Evolutionary conservation across 2,888 invertebrate species (phyloP).

Genomic region (Chromoteleia sp.): DNA sequence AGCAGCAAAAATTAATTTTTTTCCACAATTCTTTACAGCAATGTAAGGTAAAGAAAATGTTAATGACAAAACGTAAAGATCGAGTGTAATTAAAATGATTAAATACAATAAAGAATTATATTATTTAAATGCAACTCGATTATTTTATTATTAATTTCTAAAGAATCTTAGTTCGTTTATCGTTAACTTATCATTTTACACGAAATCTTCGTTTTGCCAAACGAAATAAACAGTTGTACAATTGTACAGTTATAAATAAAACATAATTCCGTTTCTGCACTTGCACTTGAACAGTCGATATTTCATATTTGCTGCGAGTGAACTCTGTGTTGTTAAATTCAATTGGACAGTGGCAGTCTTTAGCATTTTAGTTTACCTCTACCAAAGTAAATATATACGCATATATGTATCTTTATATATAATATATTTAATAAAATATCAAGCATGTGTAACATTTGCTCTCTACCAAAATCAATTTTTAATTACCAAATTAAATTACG

Average conservation of each 20-base stretch:
- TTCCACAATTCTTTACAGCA: no score
- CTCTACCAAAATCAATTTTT: constrained; percentile 54
- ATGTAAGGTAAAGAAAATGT: no score
- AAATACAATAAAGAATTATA: no score
- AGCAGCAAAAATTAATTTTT: no score
- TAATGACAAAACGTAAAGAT: no score
- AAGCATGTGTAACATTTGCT: constrained; percentile 61
- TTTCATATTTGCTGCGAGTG: background rate
- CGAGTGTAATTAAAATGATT: no score
- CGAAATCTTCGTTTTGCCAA: no score
- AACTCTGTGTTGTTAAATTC: constrained; percentile 11
- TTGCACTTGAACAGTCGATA: constrained; percentile 8
- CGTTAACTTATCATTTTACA: no score
- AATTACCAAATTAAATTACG: background rate
- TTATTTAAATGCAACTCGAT: no score
- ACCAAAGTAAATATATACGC: constrained; percentile 49
- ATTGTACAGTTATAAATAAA: background rate
- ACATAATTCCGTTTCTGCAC: constrained; percentile 9
- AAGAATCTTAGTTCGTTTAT: no score
- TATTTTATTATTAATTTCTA: no score
- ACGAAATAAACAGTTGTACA: no score
- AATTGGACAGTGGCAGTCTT: constrained; percentile 56
- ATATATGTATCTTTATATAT: constrained; percentile 58
- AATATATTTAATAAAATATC: constrained; percentile 65
- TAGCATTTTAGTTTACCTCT: constrained; percentile 37